phyloP scores from a whole-genome alignment of 2,113 vertebrate genomes.

The Coturnix japonica region DNA sequence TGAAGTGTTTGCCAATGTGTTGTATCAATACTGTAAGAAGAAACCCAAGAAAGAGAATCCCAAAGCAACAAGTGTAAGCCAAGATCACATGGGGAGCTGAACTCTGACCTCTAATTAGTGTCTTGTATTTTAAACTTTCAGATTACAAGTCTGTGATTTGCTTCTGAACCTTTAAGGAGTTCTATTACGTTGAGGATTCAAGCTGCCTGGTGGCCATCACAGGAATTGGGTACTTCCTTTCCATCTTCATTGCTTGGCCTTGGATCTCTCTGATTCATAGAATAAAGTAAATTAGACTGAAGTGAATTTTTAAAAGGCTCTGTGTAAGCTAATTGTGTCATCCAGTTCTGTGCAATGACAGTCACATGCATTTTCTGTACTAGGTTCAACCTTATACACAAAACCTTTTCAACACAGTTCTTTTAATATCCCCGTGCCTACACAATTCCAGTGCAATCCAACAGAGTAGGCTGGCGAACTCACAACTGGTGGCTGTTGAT shows the following conservation, averaged over 20 bases:
- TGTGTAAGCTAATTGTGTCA: slow-evolving; percentile 51
- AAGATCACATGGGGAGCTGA: neutral
- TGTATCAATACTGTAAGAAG: neutral
- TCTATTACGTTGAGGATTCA: neutral
- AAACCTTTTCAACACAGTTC: slow-evolving; percentile 70
- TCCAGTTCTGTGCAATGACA: slow-evolving; percentile 49
- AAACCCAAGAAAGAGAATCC: neutral
- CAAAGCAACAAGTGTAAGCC: neutral
- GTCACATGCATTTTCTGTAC: slow-evolving; percentile 70
- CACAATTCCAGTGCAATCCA: slow-evolving; percentile 72
- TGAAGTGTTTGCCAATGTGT: neutral
- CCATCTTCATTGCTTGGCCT: neutral
- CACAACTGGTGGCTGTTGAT: slow-evolving; percentile 76
- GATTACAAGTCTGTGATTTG: neutral
- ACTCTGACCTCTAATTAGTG: neutral
- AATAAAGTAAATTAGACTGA: slow-evolving; percentile 28
- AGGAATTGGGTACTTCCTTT: neutral
- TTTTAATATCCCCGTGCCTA: slow-evolving; percentile 72
- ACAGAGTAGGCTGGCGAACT: slow-evolving; percentile 70
- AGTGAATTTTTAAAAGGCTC: slow-evolving; percentile 12
- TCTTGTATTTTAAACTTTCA: neutral
- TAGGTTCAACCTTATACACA: slow-evolving; percentile 60
- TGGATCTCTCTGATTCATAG: slow-evolving; percentile 4
- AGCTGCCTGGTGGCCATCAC: neutral
- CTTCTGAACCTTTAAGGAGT: neutral